Conservation (phyloP, 1,140 invertebrate genomes). For the Neodiprion pinetum region DNA sequence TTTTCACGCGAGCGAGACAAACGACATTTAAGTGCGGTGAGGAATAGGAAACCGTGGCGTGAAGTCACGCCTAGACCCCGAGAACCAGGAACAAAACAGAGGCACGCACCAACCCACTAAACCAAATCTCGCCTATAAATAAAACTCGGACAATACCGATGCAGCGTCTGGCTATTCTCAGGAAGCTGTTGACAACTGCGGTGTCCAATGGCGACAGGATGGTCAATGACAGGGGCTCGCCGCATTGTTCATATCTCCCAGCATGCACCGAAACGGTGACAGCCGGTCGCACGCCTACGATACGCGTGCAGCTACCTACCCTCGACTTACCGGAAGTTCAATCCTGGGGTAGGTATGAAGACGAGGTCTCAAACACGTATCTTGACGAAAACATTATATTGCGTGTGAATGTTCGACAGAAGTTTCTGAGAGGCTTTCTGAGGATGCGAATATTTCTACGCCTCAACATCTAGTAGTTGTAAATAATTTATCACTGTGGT, state of each 20-base stretch:
- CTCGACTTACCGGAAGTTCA: not conserved
- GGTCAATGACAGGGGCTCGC: constrained; percentile 1
- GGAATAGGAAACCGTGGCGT: not conserved
- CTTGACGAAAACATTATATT: too few relatives aligned
- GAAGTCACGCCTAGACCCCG: not conserved
- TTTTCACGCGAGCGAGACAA: not conserved
- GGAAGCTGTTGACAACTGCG: constrained; percentile 3
- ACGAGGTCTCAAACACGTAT: too few relatives aligned
- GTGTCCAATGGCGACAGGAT: constrained; percentile 4
- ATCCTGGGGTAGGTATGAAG: not conserved
- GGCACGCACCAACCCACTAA: not conserved
- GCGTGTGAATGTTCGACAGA: too few relatives aligned
- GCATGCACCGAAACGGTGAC: not conserved
- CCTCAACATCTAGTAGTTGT: too few relatives aligned
- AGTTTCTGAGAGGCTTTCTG: too few relatives aligned
- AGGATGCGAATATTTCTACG: too few relatives aligned
- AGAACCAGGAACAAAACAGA: not conserved
- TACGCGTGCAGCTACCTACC: not conserved
- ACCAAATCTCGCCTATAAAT: not conserved
- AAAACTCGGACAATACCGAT: not conserved
- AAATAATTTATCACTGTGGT: too few relatives aligned
- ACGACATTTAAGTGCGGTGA: not conserved
- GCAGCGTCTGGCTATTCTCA: not conserved
- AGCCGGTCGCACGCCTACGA: constrained; percentile 3
- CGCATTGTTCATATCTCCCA: not conserved